Evolutionary conservation across 2,888 invertebrate genomes (phyloP).

Genomic region (Agelastica alni): DNA sequence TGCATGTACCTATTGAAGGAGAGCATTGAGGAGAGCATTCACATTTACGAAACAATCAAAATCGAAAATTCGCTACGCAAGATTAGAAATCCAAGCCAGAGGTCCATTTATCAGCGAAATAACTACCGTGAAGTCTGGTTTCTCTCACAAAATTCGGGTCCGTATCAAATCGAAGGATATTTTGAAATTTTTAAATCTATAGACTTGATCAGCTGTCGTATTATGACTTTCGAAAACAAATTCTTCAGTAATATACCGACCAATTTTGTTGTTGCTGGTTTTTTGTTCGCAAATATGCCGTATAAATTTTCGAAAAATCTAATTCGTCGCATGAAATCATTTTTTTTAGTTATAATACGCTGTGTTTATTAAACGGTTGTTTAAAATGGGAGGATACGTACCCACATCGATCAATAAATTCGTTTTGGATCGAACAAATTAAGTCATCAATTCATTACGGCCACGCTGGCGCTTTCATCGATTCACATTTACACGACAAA

Average conservation of each 20-base stretch:
- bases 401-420: too few species aligned
- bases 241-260: slow-evolving; percentile 27
- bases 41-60: slow-evolving; percentile 4
- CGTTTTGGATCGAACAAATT: too few species aligned
- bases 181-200: slow-evolving; percentile 22
- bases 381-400: slow-evolving; percentile 2
- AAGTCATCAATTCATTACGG: too few species aligned
- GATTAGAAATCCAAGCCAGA: slow-evolving; percentile 36
- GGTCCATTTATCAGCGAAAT: slow-evolving; percentile 28
- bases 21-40: not conserved
- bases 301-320: slow-evolving; percentile 35
- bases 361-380: slow-evolving; percentile 12
- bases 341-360: slow-evolving; percentile 15
- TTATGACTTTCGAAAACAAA: slow-evolving; percentile 27
- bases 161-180: slow-evolving; percentile 33
- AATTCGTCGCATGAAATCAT: slow-evolving; percentile 35
- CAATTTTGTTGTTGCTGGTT: slow-evolving; percentile 30
- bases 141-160: slow-evolving; percentile 25
- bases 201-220: slow-evolving; percentile 24
- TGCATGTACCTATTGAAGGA: not conserved
- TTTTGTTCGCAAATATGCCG: slow-evolving; percentile 29
- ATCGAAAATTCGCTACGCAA: slow-evolving; percentile 36
- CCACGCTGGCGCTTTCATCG: too few species aligned
- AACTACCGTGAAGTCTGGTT: slow-evolving; percentile 24
- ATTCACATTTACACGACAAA: too few species aligned